Base-by-base conservation (phyloP, 2,797 vertebrate genomes). In the Halcyon smyrnensis region DNA sequence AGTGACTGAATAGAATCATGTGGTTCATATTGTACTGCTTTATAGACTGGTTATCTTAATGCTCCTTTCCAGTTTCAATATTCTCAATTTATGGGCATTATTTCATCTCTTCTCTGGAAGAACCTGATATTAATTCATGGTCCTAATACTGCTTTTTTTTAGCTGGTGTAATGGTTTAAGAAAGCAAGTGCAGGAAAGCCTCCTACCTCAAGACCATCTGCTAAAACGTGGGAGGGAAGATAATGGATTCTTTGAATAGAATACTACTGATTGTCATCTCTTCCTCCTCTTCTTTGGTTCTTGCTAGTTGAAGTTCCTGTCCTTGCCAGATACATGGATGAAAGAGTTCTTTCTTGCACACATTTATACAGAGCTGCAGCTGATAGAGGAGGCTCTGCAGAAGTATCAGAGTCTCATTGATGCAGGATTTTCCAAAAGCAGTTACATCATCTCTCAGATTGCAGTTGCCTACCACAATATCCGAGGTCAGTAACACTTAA, bases 391-490 rank as follows among this genome's bases (percentile, higher is more conserved):
- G 94, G 99, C 99, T 4, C 96, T 99, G 96, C 99, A 99, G 96
- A 99, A 99, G 95, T 99, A 99, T 96, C 99, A 99, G 97, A 99
- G 98, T 96, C 99, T 99, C 60, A 99, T 99, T 69, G 99, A 99
- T 93, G 99, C 99, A 23, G 99, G 99, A 95, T 99, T 99, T 95
- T 99, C 99, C 82, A 99, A 99, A 98, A 99, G 99, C 98, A 99
- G 99, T 51, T 99, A 99, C 75, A 99, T 99, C 94, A 99, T 99
- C 96, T 99, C 99, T 77, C 99, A 99, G 98, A 99, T 99, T 60
- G 99, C 99, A 19, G 99, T 99, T 75, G 99, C 99, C 91, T 99
- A 99, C 97, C 99, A 99, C 98, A 99, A 99, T 97, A 99, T 99
- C 95, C 97, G 99, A 99, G 99, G 99, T 99, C 81, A 96, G 87